A percentile compares a stretch with the other conserved stretches of the same genome.
Conservation (phyloP, 1,140 invertebrate species). For the Tetranychus cinnabarinus region DNA sequence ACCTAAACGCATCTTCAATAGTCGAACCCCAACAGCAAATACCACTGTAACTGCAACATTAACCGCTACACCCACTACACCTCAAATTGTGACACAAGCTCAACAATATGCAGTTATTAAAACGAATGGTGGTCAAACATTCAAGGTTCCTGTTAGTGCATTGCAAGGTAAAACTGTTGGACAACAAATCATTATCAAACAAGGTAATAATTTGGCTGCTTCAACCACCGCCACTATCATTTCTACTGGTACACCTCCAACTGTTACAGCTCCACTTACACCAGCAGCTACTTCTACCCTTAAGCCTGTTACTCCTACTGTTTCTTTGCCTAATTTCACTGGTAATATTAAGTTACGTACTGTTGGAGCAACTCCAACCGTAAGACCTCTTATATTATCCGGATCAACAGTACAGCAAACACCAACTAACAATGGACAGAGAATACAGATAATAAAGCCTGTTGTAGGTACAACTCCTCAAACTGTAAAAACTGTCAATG, state of each 20-base stretch:
- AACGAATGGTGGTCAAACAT: slow-evolving; percentile 17
- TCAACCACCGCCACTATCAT: slow-evolving; percentile 1
- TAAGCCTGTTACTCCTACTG: neutral
- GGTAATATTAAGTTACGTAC: too few relatives aligned
- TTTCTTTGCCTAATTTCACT: neutral
- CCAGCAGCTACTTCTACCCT: neutral
- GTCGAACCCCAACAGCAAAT: slow-evolving; percentile 1
- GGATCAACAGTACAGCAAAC: neutral
- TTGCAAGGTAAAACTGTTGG: slow-evolving; percentile 56
- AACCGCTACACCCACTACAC: neutral
- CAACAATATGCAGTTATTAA: slow-evolving; percentile 3
- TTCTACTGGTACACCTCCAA: neutral
- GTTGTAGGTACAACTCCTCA: neutral
- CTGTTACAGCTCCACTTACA: neutral
- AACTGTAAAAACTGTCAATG: neutral
- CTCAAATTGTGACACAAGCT: neutral
- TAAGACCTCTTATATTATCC: neutral
- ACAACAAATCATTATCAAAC: slow-evolving; percentile 44
- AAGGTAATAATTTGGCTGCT: neutral
- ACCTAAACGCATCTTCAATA: neutral
- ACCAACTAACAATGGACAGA: neutral
- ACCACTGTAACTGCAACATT: neutral
- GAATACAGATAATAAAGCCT: neutral
- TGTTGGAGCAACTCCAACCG: neutral
- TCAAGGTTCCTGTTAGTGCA: slow-evolving; percentile 23